Conservation (phyloP, 2,888 invertebrate genomes). For the Taphrorychus bicolor region DNA sequence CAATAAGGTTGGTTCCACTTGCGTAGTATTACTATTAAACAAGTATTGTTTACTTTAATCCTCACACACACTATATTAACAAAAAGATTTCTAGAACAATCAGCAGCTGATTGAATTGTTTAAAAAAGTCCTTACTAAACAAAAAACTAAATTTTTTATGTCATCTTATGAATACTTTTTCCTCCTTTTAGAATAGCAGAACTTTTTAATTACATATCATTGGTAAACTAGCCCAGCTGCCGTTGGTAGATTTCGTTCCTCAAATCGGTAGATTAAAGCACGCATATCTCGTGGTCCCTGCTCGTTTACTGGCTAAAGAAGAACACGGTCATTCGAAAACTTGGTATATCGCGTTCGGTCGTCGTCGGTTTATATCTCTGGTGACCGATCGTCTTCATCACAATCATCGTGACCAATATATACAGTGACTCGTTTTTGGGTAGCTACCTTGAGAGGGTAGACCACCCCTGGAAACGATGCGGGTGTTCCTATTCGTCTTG, state of each 20-base stretch:
- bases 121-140: no score
- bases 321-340: slow-evolving; percentile 22
- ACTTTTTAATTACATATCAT: no score
- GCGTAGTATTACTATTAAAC: no score
- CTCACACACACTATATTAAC: no score
- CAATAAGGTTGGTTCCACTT: no score
- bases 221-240: no score
- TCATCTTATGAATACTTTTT: no score
- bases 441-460: slow-evolving; percentile 9
- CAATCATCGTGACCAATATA: neutral
- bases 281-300: neutral
- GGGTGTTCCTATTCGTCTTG: slow-evolving; percentile 60
- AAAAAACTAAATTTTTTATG: no score
- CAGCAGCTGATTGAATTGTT: no score
- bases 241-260: neutral
- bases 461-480: slow-evolving; percentile 58
- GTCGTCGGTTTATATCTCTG: slow-evolving; percentile 45
- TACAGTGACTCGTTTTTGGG: slow-evolving; percentile 1
- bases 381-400: neutral
- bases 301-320: slow-evolving; percentile 11
- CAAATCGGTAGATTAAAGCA: neutral
- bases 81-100: no score
- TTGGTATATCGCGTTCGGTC: slow-evolving; percentile 55
- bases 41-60: no score
- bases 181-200: no score